These are phyloP conservation scores for Geotrypetes seraphini DNA, from an alignment of 2,797 vertebrate genomes.

Conservation along the genomic window DNA sequence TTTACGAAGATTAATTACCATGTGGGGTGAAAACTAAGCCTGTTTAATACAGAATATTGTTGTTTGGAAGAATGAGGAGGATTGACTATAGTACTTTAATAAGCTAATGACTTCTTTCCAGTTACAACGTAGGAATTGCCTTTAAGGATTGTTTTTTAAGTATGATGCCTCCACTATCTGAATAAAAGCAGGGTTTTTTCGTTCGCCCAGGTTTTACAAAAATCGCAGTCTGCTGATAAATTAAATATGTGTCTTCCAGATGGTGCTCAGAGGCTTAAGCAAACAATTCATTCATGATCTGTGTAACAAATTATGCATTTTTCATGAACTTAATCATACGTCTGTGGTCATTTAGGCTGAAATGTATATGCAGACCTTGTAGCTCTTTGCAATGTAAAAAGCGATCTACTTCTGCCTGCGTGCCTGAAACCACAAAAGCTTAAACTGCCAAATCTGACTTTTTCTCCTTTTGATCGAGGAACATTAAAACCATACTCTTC, in stretches of 20 bases:
- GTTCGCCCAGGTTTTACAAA: slow-evolving; percentile 57
- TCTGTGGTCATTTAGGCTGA: slow-evolving; percentile 34
- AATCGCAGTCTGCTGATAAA: slow-evolving; percentile 64
- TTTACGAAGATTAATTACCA: slow-evolving; percentile 66
- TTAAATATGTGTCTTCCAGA: slow-evolving; percentile 55
- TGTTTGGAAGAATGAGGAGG: slow-evolving; percentile 14
- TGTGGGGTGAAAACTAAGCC: slow-evolving; percentile 39
- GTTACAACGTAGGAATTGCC: slow-evolving; percentile 56
- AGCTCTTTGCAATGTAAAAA: slow-evolving; percentile 31
- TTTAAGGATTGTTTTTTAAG: slow-evolving; percentile 55
- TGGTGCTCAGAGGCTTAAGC: slow-evolving; percentile 50
- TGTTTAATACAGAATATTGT: slow-evolving; percentile 45
- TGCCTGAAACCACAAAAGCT: slow-evolving; percentile 13
- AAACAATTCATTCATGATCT: slow-evolving; percentile 42
- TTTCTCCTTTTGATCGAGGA: too few species aligned
- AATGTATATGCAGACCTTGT: slow-evolving; percentile 2
- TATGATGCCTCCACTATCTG: slow-evolving; percentile 55
- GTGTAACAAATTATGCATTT: slow-evolving; percentile 31
- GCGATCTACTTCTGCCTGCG: slow-evolving; percentile 8
- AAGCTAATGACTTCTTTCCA: slow-evolving; percentile 52
- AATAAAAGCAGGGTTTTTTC: slow-evolving; percentile 54
- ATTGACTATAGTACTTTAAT: slow-evolving; percentile 41
- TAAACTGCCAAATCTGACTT: too few species aligned
- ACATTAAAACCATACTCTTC: too few species aligned
- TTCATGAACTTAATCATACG: slow-evolving; percentile 28